Percentiles rank a stretch among this genome's conserved stretches.
Evolutionary conservation across 1,140 invertebrate genomes (phyloP).

Genomic region (Drosophila yakuba): DNA sequence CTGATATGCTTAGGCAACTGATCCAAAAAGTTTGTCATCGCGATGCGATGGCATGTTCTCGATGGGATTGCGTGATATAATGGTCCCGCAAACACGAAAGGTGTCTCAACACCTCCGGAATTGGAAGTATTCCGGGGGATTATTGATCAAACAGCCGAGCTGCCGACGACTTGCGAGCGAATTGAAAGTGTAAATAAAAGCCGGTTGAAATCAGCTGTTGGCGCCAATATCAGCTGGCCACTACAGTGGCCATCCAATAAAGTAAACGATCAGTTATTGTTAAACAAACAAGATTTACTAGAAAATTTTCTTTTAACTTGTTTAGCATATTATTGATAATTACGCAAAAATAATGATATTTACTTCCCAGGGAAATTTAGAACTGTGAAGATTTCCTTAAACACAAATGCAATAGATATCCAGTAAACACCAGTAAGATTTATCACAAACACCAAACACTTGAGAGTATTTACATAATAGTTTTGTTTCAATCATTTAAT

Average conservation of each 20-base stretch:
- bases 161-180: slow-evolving; percentile 10
- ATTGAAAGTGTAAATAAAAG: slow-evolving; percentile 1
- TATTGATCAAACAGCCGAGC: slow-evolving; percentile 64
- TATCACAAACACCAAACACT: slow-evolving; percentile 17
- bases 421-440: neutral
- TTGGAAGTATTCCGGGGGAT: slow-evolving; percentile 30
- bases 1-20: slow-evolving; percentile 58
- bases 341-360: too few species aligned
- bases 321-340: too few species aligned
- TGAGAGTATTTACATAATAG: slow-evolving; percentile 15
- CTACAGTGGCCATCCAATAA: slow-evolving; percentile 12
- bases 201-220: slow-evolving; percentile 34
- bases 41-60: slow-evolving; percentile 39
- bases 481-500: slow-evolving; percentile 48
- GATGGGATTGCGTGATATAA: slow-evolving; percentile 56
- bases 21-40: slow-evolving; percentile 69
- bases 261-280: neutral
- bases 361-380: too few species aligned
- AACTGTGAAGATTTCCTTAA: neutral
- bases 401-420: neutral
- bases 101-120: slow-evolving; percentile 69
- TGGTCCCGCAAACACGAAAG: slow-evolving; percentile 37
- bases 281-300: neutral
- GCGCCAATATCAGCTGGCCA: slow-evolving; percentile 2
- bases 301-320: neutral